Evolutionary conservation across 2,888 invertebrate species (phyloP).

Genomic region (Pollenia griseotomentosa): DNA sequence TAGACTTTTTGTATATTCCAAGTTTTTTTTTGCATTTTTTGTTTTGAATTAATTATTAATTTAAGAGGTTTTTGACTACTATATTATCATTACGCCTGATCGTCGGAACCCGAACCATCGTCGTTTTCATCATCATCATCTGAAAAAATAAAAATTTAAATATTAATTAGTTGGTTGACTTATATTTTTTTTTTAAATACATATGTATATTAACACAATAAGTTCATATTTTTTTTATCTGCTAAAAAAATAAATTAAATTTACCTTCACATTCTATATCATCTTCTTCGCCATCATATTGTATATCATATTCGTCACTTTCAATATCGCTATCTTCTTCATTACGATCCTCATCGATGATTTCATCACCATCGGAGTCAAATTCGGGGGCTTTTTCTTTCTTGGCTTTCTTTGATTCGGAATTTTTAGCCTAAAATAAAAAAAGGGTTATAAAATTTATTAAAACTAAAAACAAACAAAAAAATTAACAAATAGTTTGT

Average conservation of each 20-base stretch:
- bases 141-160: constrained; percentile 66
- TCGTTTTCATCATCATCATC: constrained; percentile 83
- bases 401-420: constrained; percentile 84
- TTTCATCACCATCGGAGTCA: constrained; percentile 82
- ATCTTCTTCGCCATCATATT: constrained; percentile 83
- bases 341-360: constrained; percentile 79
- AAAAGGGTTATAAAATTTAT: too few relatives aligned
- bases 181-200: too few relatives aligned
- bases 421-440: constrained; percentile 79
- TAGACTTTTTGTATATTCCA: constrained; percentile 78
- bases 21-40: constrained; percentile 80
- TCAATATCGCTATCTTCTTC: constrained; percentile 83
- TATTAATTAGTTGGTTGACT: neutral
- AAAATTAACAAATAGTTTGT: neutral
- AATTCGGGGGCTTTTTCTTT: constrained; percentile 82
- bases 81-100: constrained; percentile 84
- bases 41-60: constrained; percentile 76
- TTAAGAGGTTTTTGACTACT: constrained; percentile 82
- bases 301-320: constrained; percentile 83
- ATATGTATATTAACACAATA: neutral
- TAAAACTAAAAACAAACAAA: neutral
- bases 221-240: neutral
- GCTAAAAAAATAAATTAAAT: constrained; percentile 49
- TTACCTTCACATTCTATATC: constrained; percentile 82
- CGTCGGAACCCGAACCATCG: constrained; percentile 83